Evolutionary conservation across 2,888 invertebrate species (phyloP).

Genomic region (Sphaerophoria taeniata): DNA sequence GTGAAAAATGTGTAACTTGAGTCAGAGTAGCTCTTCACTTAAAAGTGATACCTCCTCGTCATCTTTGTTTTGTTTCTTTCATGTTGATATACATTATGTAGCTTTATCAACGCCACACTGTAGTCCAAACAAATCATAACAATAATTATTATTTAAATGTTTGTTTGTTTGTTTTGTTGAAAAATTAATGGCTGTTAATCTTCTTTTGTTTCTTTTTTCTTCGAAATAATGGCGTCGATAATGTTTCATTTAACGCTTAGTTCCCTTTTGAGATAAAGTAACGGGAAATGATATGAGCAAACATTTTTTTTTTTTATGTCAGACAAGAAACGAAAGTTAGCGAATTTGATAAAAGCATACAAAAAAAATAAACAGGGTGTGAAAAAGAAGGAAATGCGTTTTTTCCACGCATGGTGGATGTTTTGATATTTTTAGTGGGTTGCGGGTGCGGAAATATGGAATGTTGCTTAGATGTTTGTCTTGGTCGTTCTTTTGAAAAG

Average conservation of each 20-base stretch:
- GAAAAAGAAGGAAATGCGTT: constrained; percentile 53
- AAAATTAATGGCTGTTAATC: not conserved
- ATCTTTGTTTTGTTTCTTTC: not conserved
- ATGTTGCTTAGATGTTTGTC: not conserved
- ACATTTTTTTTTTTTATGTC: not conserved
- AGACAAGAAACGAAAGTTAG: constrained; percentile 31
- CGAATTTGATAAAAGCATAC: constrained; percentile 35
- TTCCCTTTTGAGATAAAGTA: constrained; percentile 21
- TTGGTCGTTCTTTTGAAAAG: constrained; percentile 27
- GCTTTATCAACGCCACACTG: not conserved
- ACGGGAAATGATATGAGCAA: constrained; percentile 16
- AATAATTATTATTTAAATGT: constrained; percentile 32
- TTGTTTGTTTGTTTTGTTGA: constrained; percentile 20
- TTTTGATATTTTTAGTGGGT: not conserved
- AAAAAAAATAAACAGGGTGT: constrained; percentile 31
- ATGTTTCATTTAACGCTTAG: constrained; percentile 35
- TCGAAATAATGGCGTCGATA: constrained; percentile 39
- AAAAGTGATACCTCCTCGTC: constrained; percentile 1
- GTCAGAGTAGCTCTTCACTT: not conserved
- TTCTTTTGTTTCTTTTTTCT: not conserved
- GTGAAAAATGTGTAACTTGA: constrained; percentile 36
- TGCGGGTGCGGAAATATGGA: constrained; percentile 15
- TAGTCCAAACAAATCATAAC: constrained; percentile 38
- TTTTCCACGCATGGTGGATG: constrained; percentile 45
- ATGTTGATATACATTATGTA: not conserved